Evolutionary conservation across 2,797 vertebrate genomes (phyloP).

Genomic region (Threskiornis aethiopicus): DNA sequence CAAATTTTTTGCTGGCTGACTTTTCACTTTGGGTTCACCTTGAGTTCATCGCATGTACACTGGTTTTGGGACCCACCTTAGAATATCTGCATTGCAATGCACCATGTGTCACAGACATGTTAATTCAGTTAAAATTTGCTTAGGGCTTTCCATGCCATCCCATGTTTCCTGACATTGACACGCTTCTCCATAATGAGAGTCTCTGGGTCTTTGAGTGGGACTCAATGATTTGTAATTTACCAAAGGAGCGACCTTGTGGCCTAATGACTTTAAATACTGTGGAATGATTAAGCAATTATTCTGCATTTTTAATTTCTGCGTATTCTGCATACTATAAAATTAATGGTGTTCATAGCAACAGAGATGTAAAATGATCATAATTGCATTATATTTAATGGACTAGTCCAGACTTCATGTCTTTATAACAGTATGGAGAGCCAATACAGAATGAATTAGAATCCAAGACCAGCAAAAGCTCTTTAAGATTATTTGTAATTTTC

Average conservation of each 20-base stretch:
- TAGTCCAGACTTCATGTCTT: background rate
- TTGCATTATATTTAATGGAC: background rate
- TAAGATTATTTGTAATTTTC: background rate
- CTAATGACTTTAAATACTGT: background rate
- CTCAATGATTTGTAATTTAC: background rate
- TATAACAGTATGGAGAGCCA: background rate
- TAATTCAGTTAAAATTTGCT: background rate
- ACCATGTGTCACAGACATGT: fast-evolving
- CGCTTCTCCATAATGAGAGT: background rate
- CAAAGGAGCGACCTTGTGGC: background rate
- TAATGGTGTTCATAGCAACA: background rate
- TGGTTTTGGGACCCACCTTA: background rate
- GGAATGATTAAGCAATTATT: background rate
- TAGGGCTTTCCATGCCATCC: background rate
- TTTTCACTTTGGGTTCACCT: background rate
- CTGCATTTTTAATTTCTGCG: background rate
- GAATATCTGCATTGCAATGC: fast-evolving
- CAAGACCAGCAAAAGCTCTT: background rate
- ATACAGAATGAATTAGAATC: background rate
- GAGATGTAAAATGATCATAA: background rate
- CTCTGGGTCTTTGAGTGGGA: background rate
- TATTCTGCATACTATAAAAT: background rate
- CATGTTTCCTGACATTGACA: background rate
- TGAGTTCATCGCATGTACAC: fast-evolving
- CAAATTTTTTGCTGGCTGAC: background rate